Percentiles rank a stretch among this genome's conserved stretches.
phyloP scores from a whole-genome alignment of 2,113 vertebrate genomes.

The Ifrita kowaldi region DNA sequence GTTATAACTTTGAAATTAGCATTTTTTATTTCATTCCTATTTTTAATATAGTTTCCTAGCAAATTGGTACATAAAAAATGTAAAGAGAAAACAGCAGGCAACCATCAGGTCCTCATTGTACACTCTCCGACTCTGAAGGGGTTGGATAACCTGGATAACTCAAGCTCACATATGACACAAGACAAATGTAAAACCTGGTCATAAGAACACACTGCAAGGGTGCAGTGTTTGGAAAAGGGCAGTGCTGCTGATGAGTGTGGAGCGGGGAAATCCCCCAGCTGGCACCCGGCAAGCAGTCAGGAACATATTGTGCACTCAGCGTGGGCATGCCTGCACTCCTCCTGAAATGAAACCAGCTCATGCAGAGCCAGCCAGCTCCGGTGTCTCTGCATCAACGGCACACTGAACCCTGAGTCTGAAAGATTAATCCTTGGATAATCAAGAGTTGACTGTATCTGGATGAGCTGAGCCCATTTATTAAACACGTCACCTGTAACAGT shows the following conservation, averaged over 20 bases:
- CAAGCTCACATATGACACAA: not conserved
- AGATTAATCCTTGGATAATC: not conserved
- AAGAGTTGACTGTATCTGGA: not conserved
- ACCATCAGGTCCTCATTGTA: not conserved
- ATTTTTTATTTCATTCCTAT: not conserved
- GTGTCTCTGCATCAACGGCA: fast-evolving
- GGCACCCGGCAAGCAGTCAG: not conserved
- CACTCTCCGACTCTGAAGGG: not conserved
- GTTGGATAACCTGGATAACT: not conserved
- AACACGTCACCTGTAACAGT: not conserved
- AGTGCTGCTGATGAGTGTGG: not conserved
- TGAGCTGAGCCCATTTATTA: not conserved
- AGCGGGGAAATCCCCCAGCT: not conserved
- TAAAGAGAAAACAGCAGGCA: not conserved
- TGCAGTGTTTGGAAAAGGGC: not conserved
- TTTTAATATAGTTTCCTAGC: not conserved
- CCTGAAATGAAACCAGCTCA: not conserved
- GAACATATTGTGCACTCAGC: not conserved
- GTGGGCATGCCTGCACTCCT: not conserved
- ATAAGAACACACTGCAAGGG: not conserved
- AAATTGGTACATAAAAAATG: not conserved
- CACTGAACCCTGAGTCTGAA: not conserved
- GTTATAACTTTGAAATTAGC: not conserved
- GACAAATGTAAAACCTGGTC: not conserved
- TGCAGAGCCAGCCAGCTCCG: not conserved